These are phyloP conservation scores for Emydocephalus ijimae DNA, from an alignment of 2,113 vertebrate genomes.

Conservation along the genomic window DNA sequence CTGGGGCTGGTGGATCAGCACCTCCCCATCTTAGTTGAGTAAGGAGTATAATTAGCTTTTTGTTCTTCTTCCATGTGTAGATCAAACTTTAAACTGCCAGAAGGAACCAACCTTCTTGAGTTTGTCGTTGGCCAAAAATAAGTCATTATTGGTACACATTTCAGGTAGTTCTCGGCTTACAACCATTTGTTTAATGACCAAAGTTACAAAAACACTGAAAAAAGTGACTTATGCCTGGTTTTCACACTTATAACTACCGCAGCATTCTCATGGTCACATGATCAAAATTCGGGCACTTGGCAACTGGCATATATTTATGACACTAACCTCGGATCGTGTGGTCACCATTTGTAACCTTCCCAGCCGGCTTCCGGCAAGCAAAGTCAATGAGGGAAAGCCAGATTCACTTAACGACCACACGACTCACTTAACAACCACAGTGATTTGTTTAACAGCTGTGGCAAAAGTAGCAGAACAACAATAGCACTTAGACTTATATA, in stretches of 20 bases:
- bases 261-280: background rate
- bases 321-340: background rate
- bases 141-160: background rate
- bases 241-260: background rate
- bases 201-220: background rate
- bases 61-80: background rate
- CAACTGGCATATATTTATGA: background rate
- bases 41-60: background rate
- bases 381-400: background rate
- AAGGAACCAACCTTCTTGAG: background rate
- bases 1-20: background rate
- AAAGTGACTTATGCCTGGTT: background rate
- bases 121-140: background rate
- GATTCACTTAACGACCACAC: background rate
- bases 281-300: background rate
- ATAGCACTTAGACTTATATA: background rate
- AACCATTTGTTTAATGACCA: background rate
- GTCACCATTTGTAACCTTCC: background rate
- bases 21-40: background rate
- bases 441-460: background rate
- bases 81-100: background rate
- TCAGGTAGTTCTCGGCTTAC: background rate
- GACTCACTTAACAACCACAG: background rate
- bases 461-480: background rate
- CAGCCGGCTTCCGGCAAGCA: background rate